Evolutionary conservation across 2,113 vertebrate genomes (phyloP).

Genomic region (Crotalus horridus): DNA sequence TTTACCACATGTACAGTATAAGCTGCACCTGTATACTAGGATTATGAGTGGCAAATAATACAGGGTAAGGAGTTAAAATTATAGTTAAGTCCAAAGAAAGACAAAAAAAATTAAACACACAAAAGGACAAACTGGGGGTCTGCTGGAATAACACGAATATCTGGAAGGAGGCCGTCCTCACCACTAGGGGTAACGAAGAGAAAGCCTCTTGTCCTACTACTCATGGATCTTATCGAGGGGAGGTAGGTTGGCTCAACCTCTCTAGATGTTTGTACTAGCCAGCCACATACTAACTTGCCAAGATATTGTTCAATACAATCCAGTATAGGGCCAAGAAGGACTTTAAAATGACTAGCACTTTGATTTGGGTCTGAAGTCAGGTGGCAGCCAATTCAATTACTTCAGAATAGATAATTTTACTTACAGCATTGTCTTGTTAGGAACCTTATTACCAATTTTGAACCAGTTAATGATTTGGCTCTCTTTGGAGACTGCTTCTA

Average conservation of each 20-base stretch:
- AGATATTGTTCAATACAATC: neutral
- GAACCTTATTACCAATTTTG: neutral
- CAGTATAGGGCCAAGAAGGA: neutral
- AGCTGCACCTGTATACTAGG: neutral
- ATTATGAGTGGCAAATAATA: neutral
- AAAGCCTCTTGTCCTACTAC: neutral
- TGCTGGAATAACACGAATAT: neutral
- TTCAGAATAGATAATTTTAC: neutral
- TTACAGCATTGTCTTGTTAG: neutral
- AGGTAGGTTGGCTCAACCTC: neutral
- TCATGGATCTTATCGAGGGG: neutral
- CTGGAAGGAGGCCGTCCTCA: neutral
- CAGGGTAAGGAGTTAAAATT: neutral
- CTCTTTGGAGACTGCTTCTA: neutral
- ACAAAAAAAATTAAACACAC: neutral
- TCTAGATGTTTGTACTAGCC: neutral
- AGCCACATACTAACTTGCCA: neutral
- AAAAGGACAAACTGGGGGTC: neutral
- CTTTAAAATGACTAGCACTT: neutral
- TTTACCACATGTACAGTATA: neutral
- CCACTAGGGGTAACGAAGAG: neutral
- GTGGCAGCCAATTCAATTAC: neutral
- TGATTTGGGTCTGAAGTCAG: neutral
- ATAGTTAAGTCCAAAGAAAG: neutral
- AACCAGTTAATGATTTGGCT: neutral